Evolutionary conservation across 2,797 vertebrate species (phyloP).

Genomic region (Poeciliopsis paucimaculata): DNA sequence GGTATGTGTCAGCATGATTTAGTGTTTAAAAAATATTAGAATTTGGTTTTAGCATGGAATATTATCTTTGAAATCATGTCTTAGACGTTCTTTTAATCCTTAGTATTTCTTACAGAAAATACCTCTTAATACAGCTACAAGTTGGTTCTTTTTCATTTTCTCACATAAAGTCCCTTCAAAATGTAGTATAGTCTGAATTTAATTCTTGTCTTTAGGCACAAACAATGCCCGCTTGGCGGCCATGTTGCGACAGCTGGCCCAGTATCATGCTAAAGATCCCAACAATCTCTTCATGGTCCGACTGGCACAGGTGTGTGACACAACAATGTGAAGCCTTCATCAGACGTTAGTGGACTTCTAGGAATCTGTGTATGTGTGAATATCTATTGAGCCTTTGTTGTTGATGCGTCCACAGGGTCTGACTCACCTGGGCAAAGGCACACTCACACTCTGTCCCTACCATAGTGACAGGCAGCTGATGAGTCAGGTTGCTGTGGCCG

Average conservation of each 20-base stretch:
- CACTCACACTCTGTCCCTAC: constrained; percentile 95
- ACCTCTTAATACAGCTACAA: not conserved
- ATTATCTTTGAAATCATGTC: not conserved
- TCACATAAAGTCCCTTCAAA: constrained; percentile 6
- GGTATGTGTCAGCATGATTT: constrained; percentile 78
- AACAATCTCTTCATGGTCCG: constrained; percentile 99
- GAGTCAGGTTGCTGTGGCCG: constrained; percentile 97
- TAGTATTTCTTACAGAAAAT: not conserved
- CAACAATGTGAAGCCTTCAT: constrained; percentile 24
- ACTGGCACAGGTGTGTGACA: constrained; percentile 89
- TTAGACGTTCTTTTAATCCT: not conserved
- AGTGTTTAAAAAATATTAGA: not conserved
- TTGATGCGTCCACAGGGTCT: constrained; percentile 84
- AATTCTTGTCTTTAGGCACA: constrained; percentile 83
- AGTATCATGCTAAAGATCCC: constrained; percentile 98
- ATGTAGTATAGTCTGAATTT: constrained; percentile 23
- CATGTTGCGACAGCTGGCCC: constrained; percentile 95
- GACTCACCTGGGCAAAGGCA: constrained; percentile 98
- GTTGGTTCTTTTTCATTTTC: not conserved
- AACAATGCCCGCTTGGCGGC: constrained; percentile 97
- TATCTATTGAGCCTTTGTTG: constrained; percentile 36
- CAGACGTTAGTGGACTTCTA: constrained; percentile 8
- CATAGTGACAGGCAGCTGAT: constrained; percentile 98
- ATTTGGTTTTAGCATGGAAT: not conserved
- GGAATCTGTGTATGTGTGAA: not conserved